phyloP scores from a whole-genome alignment of 1,140 invertebrate genomes.

The Zaprionus taronus region DNA sequence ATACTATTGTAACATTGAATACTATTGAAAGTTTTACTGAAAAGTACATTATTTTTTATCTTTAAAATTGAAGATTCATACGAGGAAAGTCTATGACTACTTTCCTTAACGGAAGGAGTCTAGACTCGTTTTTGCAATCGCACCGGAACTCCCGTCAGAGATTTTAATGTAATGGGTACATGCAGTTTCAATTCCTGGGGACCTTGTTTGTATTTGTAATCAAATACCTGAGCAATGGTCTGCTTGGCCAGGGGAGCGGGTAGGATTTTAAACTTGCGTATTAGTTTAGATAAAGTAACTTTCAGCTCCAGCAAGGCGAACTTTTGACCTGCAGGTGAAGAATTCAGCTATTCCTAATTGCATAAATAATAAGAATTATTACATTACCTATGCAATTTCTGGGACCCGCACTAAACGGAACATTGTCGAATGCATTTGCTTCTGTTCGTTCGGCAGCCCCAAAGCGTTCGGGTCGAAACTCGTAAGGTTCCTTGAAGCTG shows the following conservation, averaged over 20 bases:
- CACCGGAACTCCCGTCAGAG: constrained; percentile 49
- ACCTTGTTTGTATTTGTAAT: constrained; percentile 33
- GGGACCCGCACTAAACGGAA: constrained; percentile 86
- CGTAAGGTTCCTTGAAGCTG: constrained; percentile 89
- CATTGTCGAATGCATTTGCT: constrained; percentile 85
- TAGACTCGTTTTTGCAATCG: constrained; percentile 32
- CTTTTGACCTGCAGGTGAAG: constrained; percentile 83
- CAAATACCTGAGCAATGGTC: constrained; percentile 37
- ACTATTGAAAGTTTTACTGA: too few species aligned
- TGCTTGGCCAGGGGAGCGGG: constrained; percentile 45
- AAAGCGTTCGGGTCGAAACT: constrained; percentile 92
- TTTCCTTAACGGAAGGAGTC: too few species aligned
- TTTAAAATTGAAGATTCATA: too few species aligned
- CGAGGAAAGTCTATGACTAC: not conserved
- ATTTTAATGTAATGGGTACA: constrained; percentile 56
- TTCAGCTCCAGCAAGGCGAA: constrained; percentile 85
- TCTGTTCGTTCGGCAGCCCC: constrained; percentile 76
- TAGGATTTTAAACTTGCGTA: constrained; percentile 68
- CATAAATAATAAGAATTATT: not conserved
- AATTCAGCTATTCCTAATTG: not conserved
- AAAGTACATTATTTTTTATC: too few species aligned
- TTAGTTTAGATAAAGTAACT: constrained; percentile 79
- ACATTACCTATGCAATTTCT: constrained; percentile 72
- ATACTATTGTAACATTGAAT: not conserved
- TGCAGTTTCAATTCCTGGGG: constrained; percentile 45